Evolutionary conservation across 1,140 invertebrate species (phyloP).

Genomic region (Panonychus citri): DNA sequence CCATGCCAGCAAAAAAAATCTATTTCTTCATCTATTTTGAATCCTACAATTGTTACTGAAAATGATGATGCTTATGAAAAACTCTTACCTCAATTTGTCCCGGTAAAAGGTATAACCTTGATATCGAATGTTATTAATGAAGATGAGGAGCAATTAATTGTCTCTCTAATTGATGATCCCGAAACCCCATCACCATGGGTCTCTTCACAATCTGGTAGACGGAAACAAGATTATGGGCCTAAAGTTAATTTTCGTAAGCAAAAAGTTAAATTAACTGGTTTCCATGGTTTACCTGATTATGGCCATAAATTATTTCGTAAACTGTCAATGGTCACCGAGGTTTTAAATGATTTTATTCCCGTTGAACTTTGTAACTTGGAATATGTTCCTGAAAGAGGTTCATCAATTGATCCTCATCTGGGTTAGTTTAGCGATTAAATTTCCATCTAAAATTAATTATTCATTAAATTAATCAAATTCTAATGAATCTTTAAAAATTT

Average conservation of each 20-base stretch:
- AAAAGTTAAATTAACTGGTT: conserved; percentile 50
- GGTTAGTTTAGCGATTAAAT: conserved; percentile 50
- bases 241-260: conserved; percentile 94
- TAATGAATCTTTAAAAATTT: too few species aligned
- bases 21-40: too few species aligned
- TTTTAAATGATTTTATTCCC: conserved; percentile 43
- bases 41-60: too few species aligned
- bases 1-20: too few species aligned
- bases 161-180: conserved; percentile 39
- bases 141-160: conserved; percentile 41
- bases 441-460: conserved; percentile 32
- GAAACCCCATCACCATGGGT: conserved; percentile 42
- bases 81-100: conserved; percentile 6
- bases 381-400: conserved; percentile 59
- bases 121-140: conserved; percentile 42
- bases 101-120: conserved; percentile 25
- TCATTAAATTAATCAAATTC: too few species aligned
- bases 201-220: conserved; percentile 74
- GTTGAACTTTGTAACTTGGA: conserved; percentile 93
- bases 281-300: conserved; percentile 63
- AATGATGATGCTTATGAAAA: not conserved
- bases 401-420: conserved; percentile 88
- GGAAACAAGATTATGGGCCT: conserved; percentile 88
- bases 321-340: conserved; percentile 26
- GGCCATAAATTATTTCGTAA: conserved; percentile 58